A percentile compares a stretch with the other conserved stretches of the same genome.
These are phyloP conservation scores for Phyllopteryx taeniolatus DNA, from an alignment of 2,113 vertebrate genomes.

Conservation along the genomic window DNA sequence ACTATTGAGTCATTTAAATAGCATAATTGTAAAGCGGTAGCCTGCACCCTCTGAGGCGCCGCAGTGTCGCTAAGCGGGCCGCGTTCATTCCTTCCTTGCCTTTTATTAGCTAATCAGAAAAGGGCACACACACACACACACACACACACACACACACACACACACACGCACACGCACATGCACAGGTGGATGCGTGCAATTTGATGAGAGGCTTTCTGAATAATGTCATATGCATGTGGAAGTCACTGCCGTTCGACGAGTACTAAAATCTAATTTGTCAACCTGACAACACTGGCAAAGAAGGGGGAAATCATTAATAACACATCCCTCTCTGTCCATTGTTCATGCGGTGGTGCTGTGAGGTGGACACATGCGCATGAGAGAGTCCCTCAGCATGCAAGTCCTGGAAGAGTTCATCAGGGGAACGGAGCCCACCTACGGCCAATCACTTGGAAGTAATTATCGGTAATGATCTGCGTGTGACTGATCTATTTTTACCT, in stretches of 20 bases:
- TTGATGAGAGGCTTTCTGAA: conserved; percentile 18
- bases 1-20: background rate
- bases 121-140: background rate
- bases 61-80: background rate
- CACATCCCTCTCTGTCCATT: conserved; percentile 12
- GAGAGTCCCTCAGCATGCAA: conserved; percentile 22
- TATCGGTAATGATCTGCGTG: conserved; percentile 70
- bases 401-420: conserved; percentile 56
- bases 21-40: background rate
- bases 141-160: conserved; percentile 5
- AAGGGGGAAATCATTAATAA: conserved; percentile 36
- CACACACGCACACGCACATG: conserved; percentile 5
- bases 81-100: background rate
- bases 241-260: conserved; percentile 7
- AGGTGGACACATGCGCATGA: conserved; percentile 16
- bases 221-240: conserved; percentile 14
- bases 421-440: conserved; percentile 31
- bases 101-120: conserved; percentile 33
- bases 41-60: background rate
- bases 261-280: conserved; percentile 34
- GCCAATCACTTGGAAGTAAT: conserved; percentile 66
- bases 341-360: background rate
- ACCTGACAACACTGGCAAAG: conserved; percentile 40
- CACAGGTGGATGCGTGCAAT: conserved; percentile 1
- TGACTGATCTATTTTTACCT: conserved; percentile 76